Evolutionary conservation across 2,797 vertebrate genomes (phyloP).

Genomic region (Aphelocoma californica): DNA sequence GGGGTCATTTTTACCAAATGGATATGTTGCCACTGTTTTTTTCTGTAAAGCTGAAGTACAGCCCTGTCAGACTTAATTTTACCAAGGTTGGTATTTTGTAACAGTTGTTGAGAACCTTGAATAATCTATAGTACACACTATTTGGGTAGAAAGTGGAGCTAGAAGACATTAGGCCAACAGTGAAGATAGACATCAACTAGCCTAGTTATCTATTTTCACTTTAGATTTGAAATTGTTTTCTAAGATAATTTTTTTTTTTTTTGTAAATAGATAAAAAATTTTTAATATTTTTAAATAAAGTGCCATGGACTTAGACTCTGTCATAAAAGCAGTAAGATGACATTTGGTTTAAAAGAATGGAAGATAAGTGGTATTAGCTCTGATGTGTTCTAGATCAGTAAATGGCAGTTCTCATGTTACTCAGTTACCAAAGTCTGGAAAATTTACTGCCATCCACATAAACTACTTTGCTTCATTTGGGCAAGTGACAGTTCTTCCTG

Average conservation of each 20-base stretch:
- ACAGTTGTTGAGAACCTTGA: conserved; percentile 56
- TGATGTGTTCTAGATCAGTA: neutral
- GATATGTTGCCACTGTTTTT: conserved; percentile 12
- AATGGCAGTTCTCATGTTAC: neutral
- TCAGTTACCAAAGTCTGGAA: neutral
- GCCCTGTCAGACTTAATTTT: conserved; percentile 49
- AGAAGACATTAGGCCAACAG: neutral
- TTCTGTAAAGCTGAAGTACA: conserved; percentile 43
- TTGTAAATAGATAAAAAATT: neutral
- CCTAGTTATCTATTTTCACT: neutral
- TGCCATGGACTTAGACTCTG: neutral
- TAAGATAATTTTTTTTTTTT: neutral
- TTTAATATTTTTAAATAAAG: neutral
- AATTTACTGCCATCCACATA: neutral
- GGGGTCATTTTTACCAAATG: neutral
- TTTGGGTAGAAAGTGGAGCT: conserved; percentile 44
- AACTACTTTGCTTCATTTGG: neutral
- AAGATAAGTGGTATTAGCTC: neutral
- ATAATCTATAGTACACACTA: neutral
- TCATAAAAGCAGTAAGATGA: neutral
- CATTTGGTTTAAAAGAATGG: neutral
- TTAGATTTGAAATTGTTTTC: neutral
- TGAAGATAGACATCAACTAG: neutral
- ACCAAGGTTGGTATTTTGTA: conserved; percentile 68
- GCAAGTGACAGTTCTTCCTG: neutral